Evolutionary conservation across 2,113 vertebrate genomes (phyloP).

Genomic region (Meles meles): DNA sequence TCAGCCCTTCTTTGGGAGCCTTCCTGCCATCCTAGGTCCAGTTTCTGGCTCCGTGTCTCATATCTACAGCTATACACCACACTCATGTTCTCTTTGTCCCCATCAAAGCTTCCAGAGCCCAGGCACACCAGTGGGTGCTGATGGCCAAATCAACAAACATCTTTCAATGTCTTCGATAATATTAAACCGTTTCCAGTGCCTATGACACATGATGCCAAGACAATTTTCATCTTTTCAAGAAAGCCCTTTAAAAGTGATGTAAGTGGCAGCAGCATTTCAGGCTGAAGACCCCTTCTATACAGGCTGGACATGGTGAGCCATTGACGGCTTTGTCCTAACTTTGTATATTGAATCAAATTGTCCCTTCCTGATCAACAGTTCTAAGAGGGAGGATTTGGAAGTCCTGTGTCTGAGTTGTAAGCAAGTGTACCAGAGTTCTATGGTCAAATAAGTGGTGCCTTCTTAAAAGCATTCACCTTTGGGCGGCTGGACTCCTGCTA

Average conservation of each 20-base stretch:
- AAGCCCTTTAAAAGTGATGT: background rate
- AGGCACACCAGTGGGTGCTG: background rate
- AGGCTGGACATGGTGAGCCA: background rate
- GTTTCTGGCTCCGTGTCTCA: background rate
- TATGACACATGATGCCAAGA: background rate
- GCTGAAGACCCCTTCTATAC: background rate
- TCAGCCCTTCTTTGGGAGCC: background rate
- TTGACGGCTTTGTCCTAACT: background rate
- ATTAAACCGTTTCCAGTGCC: background rate
- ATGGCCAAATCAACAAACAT: background rate
- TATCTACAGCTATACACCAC: background rate
- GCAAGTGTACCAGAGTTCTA: background rate
- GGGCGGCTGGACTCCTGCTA: background rate
- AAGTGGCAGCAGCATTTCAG: background rate
- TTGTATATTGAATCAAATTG: background rate
- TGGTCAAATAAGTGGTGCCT: background rate
- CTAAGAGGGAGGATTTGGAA: background rate
- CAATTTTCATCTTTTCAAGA: background rate
- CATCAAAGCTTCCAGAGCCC: background rate
- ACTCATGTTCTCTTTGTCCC: background rate
- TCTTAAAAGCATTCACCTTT: background rate
- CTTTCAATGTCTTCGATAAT: background rate
- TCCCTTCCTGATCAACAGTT: background rate
- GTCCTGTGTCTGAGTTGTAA: background rate
- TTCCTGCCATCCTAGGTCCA: background rate